Evolutionary conservation across 2,888 invertebrate genomes (phyloP), one percentile per base, ranked within the genome.

Genomic region (Psylliodes chrysocephalus): DNA sequence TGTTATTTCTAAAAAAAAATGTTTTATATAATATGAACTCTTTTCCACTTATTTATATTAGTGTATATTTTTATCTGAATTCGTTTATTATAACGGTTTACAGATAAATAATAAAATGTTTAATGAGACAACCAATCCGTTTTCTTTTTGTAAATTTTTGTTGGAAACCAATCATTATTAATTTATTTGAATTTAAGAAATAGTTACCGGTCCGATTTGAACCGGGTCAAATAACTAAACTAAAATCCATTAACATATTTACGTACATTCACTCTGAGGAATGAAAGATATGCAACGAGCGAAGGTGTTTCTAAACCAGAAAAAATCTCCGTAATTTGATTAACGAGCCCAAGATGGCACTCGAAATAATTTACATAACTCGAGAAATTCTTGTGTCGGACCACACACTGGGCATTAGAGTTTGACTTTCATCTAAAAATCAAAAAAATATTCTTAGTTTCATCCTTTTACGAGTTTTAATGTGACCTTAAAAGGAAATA

Each of bases 321-420:
- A 28, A 25, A 53, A 51, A 51, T 40, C 38, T 46, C 19, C 62
- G 33, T 52, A 61, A 56, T 62, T 63, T 66, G 62, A 63, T 66
- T 56, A 56, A 66, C 46, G 54, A 60, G 54, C 18, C 42, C 44
- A 51, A 47, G 56, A 18, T 56, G 55, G 62, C 46, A 63, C 60
- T 60, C 30, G 60, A 47, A 52, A 63, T 66, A 59, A 66, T 66
- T 63, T 60, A 66, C 60, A 66, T 66, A 62, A 52, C 60, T 56
- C 18, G 42, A 44, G 44, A 35, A 54, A 53, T 55, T 60, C 35
- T 60, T 25, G 38, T 25, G 38, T 22, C 46, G 38, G 66, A 66
- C 66, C 66, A 66, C 66, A 63, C 66, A 63, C 42, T 42, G 42
- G 42, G 42, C 12, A 42, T 42, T 42, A 42, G n/a, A n/a, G 18